Conservation (phyloP, 2,888 invertebrate genomes). For the Phengaris alcon region DNA sequence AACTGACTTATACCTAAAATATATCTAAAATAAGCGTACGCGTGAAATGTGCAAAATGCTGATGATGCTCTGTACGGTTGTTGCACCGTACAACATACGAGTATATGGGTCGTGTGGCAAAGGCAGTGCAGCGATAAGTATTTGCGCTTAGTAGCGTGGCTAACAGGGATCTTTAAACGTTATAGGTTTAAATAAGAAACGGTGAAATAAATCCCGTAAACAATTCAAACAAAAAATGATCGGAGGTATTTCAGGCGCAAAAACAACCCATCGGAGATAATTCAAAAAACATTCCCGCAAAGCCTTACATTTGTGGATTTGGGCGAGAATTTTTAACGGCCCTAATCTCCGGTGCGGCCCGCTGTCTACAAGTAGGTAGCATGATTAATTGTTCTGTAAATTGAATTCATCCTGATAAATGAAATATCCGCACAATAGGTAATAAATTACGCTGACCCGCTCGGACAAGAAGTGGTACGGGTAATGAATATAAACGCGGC, state of each 20-base stretch:
- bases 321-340: constrained; percentile 33
- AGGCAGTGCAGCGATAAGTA: too few species aligned
- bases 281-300: background rate
- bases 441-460: constrained; percentile 78
- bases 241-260: background rate
- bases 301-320: constrained; percentile 26
- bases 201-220: background rate
- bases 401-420: constrained; percentile 80
- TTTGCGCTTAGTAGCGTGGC: too few species aligned
- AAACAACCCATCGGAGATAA: constrained; percentile 5
- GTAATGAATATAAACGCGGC: constrained; percentile 9
- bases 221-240: background rate
- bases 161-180: too few species aligned
- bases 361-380: constrained; percentile 74
- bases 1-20: too few species aligned
- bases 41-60: too few species aligned
- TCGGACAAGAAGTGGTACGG: constrained; percentile 69
- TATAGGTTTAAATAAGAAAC: too few species aligned
- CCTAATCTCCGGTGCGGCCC: constrained; percentile 51
- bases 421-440: constrained; percentile 79
- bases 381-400: constrained; percentile 79
- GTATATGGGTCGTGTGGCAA: too few species aligned
- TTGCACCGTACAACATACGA: too few species aligned
- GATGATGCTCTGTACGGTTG: too few species aligned
- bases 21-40: too few species aligned